Evolutionary conservation across 2,888 invertebrate species (phyloP).

Genomic region (Andrena dorsata): DNA sequence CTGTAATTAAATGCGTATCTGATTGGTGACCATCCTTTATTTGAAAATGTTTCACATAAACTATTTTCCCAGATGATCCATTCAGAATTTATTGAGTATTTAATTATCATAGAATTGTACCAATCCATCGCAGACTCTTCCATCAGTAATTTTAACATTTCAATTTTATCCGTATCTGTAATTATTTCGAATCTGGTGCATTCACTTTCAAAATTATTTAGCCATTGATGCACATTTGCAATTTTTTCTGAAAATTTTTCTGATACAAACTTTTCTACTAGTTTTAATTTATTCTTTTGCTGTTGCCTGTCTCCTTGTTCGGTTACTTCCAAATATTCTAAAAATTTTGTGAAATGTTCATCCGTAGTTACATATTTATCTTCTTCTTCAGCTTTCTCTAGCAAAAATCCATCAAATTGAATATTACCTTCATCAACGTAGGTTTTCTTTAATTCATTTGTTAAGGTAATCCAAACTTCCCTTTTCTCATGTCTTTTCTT

Average conservation of each 20-base stretch:
- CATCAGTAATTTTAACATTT: too few relatives aligned
- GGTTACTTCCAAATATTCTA: background rate
- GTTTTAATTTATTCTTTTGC: too few relatives aligned
- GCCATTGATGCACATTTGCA: background rate
- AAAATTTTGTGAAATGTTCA: slow-evolving; percentile 20
- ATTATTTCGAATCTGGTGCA: slow-evolving; percentile 4
- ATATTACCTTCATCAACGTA: slow-evolving; percentile 38
- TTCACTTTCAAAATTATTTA: slow-evolving; percentile 1
- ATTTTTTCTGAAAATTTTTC: slow-evolving; percentile 15
- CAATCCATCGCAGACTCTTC: too few relatives aligned
- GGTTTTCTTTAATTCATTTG: slow-evolving; percentile 16
- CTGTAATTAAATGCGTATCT: background rate
- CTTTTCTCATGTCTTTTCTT: slow-evolving; percentile 36
- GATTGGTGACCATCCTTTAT: too few relatives aligned
- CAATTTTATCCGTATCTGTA: background rate
- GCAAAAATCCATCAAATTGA: slow-evolving; percentile 30
- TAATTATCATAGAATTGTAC: too few relatives aligned
- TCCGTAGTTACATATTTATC: background rate
- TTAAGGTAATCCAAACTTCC: slow-evolving; percentile 31
- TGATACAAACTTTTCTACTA: slow-evolving; percentile 22
- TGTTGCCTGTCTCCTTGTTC: slow-evolving; percentile 9
- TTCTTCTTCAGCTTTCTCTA: slow-evolving; percentile 5
- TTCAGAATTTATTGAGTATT: too few relatives aligned
- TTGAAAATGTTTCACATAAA: too few relatives aligned
- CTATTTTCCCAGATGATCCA: too few relatives aligned